Evolutionary conservation across 2,797 vertebrate species (phyloP), one percentile per base, ranked within the genome.

Genomic region (Heliangelus exortis): DNA sequence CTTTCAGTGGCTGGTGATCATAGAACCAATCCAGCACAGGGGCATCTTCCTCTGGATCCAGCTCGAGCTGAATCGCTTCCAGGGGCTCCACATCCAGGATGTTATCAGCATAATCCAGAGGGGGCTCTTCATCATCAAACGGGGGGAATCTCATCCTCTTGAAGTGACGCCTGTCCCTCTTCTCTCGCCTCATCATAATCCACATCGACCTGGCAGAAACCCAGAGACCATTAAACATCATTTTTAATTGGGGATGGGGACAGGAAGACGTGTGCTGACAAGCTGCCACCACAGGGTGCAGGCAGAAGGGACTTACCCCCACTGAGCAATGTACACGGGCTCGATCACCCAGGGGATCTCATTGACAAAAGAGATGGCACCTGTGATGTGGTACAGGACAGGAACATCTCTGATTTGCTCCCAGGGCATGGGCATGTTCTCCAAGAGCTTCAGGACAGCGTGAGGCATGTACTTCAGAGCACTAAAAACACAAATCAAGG

Each of bases 361-460:
- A 57, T 99, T 99, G 85, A 99, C 99, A 50, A 99, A 99, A 41
- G 99, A 99, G 98, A 99, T 99, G 36, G 99, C 99, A 19, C 99
- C 99, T 1, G 99, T 99, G 92, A 99, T 99, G 92, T 99, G 99
- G 96, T 99, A 99, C 41, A 99, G 97, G 48, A 99, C 99, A 0
- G 99, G 99, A 18, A 99, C 99, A 4, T 99, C 99, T 48, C 99
- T 96, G 93, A 99, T 99, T 97, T 99, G 99, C 90, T 99, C 99
- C 99, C 99, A 99, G n/a, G 99, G 99, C 99, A 99, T 99, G 2
- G 99, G 99, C 99, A 99, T 99, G 97, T 99, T 99, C 97, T 99
- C 99, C 96, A 99, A 95, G 34, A 99, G 98, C 97, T 99, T 99
- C 92, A 99, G 98, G 65, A 99, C 99, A 1, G 99, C 99, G 8